These are phyloP conservation scores for Sipha maydis DNA, from an alignment of 2,888 invertebrate genomes.

Conservation along the genomic window DNA sequence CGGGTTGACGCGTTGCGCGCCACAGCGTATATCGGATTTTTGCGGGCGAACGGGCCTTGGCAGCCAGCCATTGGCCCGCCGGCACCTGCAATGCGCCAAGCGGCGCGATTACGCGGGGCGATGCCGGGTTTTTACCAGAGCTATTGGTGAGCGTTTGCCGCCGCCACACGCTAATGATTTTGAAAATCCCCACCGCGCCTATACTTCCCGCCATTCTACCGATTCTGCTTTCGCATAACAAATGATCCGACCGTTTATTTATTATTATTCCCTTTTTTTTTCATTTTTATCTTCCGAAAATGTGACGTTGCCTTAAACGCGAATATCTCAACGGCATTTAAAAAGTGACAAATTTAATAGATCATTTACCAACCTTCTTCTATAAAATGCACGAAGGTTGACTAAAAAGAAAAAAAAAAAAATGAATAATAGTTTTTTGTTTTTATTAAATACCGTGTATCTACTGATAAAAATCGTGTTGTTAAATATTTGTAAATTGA, in stretches of 20 bases:
- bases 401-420: no score
- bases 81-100: slow-evolving; percentile 67
- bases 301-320: not conserved
- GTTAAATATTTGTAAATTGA: no score
- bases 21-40: slow-evolving; percentile 78
- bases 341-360: not conserved
- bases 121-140: slow-evolving; percentile 42
- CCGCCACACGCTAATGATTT: slow-evolving; percentile 26
- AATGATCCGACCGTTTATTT: not conserved
- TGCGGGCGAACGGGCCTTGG: slow-evolving; percentile 69
- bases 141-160: not conserved
- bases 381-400: no score
- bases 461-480: no score
- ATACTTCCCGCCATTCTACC: not conserved
- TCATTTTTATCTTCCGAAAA: not conserved
- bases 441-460: no score
- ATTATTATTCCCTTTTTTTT: not conserved
- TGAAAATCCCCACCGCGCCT: not conserved
- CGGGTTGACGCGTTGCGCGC: slow-evolving; percentile 78
- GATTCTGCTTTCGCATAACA: not conserved
- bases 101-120: slow-evolving; percentile 55
- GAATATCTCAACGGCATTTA: no score
- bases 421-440: no score
- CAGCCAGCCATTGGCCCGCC: slow-evolving; percentile 73
- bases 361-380: not conserved